Conservation (phyloP, 53 echinoderm and acorn worm species). For the Crossaster papposus region DNA sequence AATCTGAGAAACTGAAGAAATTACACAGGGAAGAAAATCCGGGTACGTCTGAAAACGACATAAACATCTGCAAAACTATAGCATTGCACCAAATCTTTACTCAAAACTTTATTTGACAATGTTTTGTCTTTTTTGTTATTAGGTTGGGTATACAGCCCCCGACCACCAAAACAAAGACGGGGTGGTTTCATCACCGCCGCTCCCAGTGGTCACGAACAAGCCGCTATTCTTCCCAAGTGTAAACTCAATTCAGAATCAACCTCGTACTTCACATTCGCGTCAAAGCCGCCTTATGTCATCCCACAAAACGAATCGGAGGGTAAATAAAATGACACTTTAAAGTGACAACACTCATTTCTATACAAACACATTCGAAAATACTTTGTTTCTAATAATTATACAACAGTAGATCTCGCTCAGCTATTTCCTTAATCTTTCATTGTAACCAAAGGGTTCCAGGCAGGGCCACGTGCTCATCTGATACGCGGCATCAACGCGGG, state of each 20-base stretch:
- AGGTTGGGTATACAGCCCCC: conserved; percentile 90
- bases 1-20: conserved; percentile 74
- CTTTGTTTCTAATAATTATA: background rate
- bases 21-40: conserved; percentile 89
- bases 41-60: conserved; percentile 61
- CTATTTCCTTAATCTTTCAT: background rate
- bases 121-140: background rate
- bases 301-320: conserved; percentile 18
- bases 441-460: background rate
- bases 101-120: background rate
- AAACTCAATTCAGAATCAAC: conserved; percentile 51
- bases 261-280: conserved; percentile 48
- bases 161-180: conserved; percentile 57
- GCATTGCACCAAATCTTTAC: background rate
- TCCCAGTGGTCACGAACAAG: conserved; percentile 19
- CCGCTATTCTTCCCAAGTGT: conserved; percentile 43
- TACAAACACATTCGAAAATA: too few species aligned
- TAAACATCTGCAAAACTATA: background rate
- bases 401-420: background rate
- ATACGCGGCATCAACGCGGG: background rate
- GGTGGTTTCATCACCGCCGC: conserved; percentile 17
- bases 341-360: too few species aligned
- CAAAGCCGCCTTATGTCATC: conserved; percentile 11
- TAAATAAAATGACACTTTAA: background rate
- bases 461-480: background rate